A percentile compares a stretch with the other conserved stretches of the same genome.
Conservation (phyloP, 2,888 invertebrate species). For the Deilephila porcellus region DNA sequence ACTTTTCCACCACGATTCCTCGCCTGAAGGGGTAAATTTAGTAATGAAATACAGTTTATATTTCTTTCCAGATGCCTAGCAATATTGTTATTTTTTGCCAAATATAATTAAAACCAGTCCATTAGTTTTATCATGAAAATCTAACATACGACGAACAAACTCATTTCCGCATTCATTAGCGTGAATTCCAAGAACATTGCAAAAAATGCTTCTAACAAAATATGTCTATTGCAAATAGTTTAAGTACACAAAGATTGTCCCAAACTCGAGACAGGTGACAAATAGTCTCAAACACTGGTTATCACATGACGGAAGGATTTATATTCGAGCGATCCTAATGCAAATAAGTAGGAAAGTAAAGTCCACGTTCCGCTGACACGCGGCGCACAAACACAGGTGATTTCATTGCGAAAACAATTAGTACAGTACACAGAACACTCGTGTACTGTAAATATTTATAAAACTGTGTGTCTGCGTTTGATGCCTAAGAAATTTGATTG, state of each 20-base stretch:
- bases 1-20: too few relatives aligned
- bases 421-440: neutral
- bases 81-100: too few relatives aligned
- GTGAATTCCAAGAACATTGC: too few relatives aligned
- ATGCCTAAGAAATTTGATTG: too few relatives aligned
- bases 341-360: neutral
- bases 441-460: constrained; percentile 8
- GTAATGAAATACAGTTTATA: too few relatives aligned
- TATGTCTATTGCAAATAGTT: neutral
- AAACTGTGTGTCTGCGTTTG: neutral
- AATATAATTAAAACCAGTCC: too few relatives aligned
- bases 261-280: neutral
- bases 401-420: constrained; percentile 13
- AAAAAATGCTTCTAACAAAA: neutral
- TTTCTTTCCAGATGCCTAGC: too few relatives aligned
- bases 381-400: constrained; percentile 18
- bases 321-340: too few relatives aligned
- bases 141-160: too few relatives aligned
- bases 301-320: constrained; percentile 26
- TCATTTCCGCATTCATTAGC: too few relatives aligned
- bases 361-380: neutral
- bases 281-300: constrained; percentile 10
- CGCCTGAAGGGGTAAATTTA: too few relatives aligned
- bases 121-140: too few relatives aligned
- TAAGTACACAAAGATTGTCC: constrained; percentile 4